These are phyloP conservation scores for Aleadryas rufinucha DNA, from an alignment of 2,113 vertebrate genomes.

Conservation along the genomic window DNA sequence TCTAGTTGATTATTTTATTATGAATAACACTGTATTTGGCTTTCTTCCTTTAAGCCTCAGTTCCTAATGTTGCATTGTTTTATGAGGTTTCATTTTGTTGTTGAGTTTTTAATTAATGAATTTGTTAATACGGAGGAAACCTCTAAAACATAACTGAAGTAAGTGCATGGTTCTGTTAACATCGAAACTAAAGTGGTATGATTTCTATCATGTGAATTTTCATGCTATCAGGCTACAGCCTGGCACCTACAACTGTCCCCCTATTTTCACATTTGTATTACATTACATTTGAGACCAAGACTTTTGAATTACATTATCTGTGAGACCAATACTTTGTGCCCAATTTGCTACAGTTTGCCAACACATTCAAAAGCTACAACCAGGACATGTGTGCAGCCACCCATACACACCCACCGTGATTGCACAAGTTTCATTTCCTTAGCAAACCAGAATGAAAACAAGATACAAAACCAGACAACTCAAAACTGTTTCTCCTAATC, in stretches of 20 bases:
- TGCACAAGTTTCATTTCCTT: constrained; percentile 48
- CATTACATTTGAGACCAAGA: neutral
- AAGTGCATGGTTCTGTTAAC: neutral
- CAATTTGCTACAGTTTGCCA: neutral
- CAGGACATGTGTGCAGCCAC: neutral
- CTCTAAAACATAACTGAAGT: neutral
- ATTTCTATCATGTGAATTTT: neutral
- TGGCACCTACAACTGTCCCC: neutral
- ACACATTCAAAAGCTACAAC: neutral
- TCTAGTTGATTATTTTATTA: neutral
- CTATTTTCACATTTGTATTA: neutral
- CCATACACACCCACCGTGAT: neutral
- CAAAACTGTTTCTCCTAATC: neutral
- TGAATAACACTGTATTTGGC: neutral
- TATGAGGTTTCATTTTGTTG: neutral
- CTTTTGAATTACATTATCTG: neutral
- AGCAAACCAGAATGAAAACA: neutral
- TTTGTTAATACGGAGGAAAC: neutral
- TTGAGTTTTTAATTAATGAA: neutral
- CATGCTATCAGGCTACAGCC: neutral
- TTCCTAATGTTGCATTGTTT: neutral
- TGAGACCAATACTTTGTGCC: neutral
- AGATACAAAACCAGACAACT: neutral
- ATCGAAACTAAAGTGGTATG: neutral
- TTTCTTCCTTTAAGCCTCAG: neutral